A percentile compares a stretch with the other conserved stretches of the same genome.
phyloP scores from a whole-genome alignment of 2,888 invertebrate species.

The Escarpia spicata region DNA sequence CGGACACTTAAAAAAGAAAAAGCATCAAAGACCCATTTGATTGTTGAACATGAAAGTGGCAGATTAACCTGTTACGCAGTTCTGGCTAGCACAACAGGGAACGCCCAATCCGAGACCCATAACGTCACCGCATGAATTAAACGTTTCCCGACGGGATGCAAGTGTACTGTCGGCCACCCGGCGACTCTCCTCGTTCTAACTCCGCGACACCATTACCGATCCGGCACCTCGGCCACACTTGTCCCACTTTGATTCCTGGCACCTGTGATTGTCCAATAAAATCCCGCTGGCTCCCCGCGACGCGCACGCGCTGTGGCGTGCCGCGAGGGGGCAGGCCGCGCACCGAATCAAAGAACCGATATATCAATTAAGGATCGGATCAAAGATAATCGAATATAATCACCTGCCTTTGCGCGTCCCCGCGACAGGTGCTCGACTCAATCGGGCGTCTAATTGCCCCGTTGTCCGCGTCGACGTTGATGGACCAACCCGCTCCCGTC shows the following conservation, averaged over 20 bases:
- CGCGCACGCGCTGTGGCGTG: background rate
- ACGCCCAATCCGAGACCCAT: background rate
- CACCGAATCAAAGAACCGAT: background rate
- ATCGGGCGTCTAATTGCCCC: background rate
- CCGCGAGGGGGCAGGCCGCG: constrained; percentile 16
- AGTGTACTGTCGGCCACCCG: background rate
- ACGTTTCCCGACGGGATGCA: background rate
- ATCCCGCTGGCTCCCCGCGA: background rate
- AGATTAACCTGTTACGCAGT: background rate
- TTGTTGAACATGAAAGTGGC: background rate
- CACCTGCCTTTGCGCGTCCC: background rate
- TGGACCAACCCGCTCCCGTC: background rate
- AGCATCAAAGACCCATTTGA: background rate
- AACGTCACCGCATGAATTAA: background rate
- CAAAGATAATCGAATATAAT: constrained; percentile 16
- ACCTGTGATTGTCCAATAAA: background rate
- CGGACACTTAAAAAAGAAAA: background rate
- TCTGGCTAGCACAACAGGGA: background rate
- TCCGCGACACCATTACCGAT: background rate
- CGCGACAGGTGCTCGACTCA: background rate
- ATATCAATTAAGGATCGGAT: constrained; percentile 1
- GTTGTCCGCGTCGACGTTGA: background rate
- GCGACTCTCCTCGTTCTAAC: background rate
- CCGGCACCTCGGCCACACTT: background rate
- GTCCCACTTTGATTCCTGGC: background rate